Evolutionary conservation across 1,140 invertebrate genomes (phyloP).

Genomic region (Drosophila subobscura): DNA sequence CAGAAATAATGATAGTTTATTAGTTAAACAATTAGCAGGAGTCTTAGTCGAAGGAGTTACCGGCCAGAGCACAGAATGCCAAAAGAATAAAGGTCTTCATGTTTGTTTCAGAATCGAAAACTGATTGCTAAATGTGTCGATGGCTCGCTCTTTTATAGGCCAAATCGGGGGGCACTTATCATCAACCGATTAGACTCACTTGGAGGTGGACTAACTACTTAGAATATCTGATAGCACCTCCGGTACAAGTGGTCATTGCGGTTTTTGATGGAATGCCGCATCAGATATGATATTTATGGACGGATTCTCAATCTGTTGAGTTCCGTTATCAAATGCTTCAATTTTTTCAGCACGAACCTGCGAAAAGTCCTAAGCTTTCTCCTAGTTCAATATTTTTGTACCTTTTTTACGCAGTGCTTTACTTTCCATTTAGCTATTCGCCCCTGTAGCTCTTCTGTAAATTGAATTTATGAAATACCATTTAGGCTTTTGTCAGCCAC

Average conservation of each 20-base stretch:
- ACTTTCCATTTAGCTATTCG: slow-evolving; percentile 22
- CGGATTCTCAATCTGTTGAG: slow-evolving; percentile 1
- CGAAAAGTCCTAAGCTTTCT: slow-evolving; percentile 15
- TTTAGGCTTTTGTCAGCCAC: slow-evolving; percentile 22
- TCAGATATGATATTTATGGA: slow-evolving; percentile 6
- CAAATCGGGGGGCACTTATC: slow-evolving; percentile 3
- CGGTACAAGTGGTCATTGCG: neutral
- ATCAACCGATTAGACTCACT: slow-evolving; percentile 3
- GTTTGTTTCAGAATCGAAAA: slow-evolving; percentile 16
- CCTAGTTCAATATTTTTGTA: slow-evolving; percentile 2
- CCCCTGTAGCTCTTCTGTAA: slow-evolving; percentile 21
- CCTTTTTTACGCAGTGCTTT: slow-evolving; percentile 18
- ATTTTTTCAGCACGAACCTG: too few species aligned
- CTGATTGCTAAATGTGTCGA: slow-evolving; percentile 6
- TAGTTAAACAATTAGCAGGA: neutral
- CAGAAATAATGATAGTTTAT: neutral
- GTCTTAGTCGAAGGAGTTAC: slow-evolving; percentile 29
- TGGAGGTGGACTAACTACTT: too few species aligned
- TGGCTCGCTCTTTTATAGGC: slow-evolving; percentile 39
- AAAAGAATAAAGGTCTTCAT: slow-evolving; percentile 62
- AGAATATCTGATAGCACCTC: slow-evolving; percentile 23
- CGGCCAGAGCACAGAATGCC: slow-evolving; percentile 51
- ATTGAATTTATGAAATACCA: slow-evolving; percentile 65
- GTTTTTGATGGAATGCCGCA: too few species aligned
- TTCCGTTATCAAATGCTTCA: neutral